phyloP scores from a whole-genome alignment of 2,113 vertebrate genomes.

The Procavia capensis region DNA sequence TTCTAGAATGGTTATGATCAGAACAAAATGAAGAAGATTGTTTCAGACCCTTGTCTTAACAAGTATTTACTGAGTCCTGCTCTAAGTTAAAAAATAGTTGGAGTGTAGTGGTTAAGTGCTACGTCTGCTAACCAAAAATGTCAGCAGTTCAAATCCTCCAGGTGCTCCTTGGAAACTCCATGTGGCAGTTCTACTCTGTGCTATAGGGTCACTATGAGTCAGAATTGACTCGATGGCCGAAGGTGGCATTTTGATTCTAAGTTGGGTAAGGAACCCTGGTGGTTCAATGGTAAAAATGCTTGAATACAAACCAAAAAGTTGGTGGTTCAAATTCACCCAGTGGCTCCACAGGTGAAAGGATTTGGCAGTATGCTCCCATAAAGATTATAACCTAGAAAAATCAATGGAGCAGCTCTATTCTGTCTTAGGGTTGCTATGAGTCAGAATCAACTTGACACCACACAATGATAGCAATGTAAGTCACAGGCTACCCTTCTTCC shows the following conservation, averaged over 20 bases:
- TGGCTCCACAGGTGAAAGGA: neutral
- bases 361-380: neutral
- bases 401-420: neutral
- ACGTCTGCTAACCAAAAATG: no score
- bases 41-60: neutral
- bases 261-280: neutral
- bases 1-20: neutral
- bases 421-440: neutral
- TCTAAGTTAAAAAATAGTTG: no score
- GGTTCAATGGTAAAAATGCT: neutral
- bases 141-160: no score
- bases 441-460: neutral
- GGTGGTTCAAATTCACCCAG: neutral
- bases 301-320: neutral
- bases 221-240: no score
- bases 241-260: no score
- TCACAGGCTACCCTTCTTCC: neutral
- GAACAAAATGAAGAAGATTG: conserved; percentile 13
- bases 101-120: no score
- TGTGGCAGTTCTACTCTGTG: no score
- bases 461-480: neutral
- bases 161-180: no score
- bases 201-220: no score
- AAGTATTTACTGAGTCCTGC: neutral
- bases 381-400: neutral